Base-by-base conservation (phyloP, 2,888 invertebrate genomes). In the Cheiracanthium punctorium region DNA sequence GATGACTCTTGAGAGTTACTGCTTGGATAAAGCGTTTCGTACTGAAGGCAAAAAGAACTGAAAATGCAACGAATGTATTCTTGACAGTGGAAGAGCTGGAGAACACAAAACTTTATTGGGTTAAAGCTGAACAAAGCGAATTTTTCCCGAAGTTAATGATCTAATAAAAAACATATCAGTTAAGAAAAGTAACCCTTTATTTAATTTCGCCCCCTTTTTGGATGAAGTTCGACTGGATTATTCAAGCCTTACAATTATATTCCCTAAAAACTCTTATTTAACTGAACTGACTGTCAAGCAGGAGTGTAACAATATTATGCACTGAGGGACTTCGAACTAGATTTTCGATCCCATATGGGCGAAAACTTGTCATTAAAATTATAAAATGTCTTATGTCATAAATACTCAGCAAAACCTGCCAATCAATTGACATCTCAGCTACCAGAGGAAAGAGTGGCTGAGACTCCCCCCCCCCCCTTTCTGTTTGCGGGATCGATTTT, bases 381-480 rank as follows among this genome's bases (percentile, higher is more conserved):
- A n/a, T n/a, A n/a, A n/a, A 89, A 32, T 88, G 88, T 8, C 89
- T 90, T 0, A 79, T 89, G 24, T 80, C 76, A 12, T 43, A 89
- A 0, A 89, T 90, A n/a, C n/a, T n/a, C n/a, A n/a, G n/a, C n/a
- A n/a, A n/a, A n/a, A n/a, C n/a, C n/a, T n/a, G n/a, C n/a, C n/a
- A n/a, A n/a, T n/a, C n/a, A n/a, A n/a, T n/a, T n/a, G n/a, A n/a
- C n/a, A n/a, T n/a, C n/a, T n/a, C n/a, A n/a, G n/a, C n/a, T n/a
- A n/a, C n/a, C n/a, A n/a, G n/a, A n/a, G n/a, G n/a, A n/a, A n/a
- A n/a, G n/a, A n/a, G n/a, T n/a, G n/a, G n/a, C n/a, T n/a, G n/a
- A n/a, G n/a, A n/a, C n/a, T n/a, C n/a, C n/a, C 4, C 88, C 90
- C 43, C 82, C 1, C 90, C 91, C 5, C 92, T 92, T 87, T 65